A percentile compares a stretch with the other conserved stretches of the same genome.
Conservation (phyloP, 2,113 vertebrate genomes). For the Macroglossus sobrinus region DNA sequence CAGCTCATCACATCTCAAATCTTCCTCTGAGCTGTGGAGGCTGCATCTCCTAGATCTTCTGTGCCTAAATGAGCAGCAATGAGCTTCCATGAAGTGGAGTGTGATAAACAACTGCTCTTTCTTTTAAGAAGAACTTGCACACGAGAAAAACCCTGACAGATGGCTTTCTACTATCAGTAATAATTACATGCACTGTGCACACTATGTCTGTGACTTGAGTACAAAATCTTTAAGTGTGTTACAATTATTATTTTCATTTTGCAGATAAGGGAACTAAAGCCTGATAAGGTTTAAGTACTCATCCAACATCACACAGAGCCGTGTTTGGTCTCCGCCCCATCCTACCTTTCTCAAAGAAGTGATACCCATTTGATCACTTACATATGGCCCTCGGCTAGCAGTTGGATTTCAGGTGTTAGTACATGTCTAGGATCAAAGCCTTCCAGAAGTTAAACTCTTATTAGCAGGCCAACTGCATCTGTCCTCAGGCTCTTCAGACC, state of each 20-base stretch:
- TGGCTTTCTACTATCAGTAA: background rate
- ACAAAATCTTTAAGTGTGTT: background rate
- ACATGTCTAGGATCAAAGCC: background rate
- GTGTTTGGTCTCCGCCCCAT: background rate
- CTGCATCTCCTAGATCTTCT: background rate
- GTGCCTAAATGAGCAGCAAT: background rate
- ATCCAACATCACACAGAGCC: background rate
- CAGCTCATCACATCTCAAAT: background rate
- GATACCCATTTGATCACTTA: background rate
- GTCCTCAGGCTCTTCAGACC: background rate
- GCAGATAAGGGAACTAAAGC: background rate
- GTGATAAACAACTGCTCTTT: background rate
- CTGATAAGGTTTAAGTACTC: background rate
- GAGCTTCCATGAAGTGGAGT: background rate
- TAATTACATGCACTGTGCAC: background rate
- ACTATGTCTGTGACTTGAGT: background rate
- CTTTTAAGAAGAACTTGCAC: background rate
- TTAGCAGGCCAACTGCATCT: background rate
- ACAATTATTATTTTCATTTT: background rate
- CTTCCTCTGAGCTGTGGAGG: background rate
- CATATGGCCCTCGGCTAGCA: background rate
- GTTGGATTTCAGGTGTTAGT: background rate
- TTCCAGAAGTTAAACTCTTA: background rate
- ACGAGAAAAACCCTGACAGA: background rate
- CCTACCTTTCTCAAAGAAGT: background rate